phyloP scores from a whole-genome alignment of 2,113 vertebrate species.

The Macaca nemestrina region DNA sequence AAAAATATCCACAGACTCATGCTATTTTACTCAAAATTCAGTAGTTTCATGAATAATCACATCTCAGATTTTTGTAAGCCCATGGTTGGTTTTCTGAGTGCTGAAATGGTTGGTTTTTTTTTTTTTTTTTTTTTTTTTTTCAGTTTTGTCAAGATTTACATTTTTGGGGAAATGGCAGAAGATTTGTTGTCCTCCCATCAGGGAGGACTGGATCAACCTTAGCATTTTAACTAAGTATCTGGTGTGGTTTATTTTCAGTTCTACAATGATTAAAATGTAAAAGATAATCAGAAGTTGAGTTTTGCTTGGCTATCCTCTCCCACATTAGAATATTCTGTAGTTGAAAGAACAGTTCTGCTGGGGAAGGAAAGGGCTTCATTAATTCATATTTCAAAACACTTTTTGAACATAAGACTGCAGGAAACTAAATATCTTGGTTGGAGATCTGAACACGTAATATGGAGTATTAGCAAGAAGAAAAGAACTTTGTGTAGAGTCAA shows the following conservation, averaged over 20 bases:
- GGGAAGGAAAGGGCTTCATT: neutral
- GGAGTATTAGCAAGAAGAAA: neutral
- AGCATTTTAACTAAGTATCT: neutral
- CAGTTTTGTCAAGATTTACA: neutral
- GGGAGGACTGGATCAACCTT: neutral
- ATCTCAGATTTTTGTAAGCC: neutral
- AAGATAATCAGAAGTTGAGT: slow-evolving; percentile 10
- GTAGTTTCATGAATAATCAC: neutral
- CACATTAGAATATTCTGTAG: neutral
- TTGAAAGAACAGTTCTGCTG: neutral
- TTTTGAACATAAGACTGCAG: neutral
- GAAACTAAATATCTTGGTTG: neutral
- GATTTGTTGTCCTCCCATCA: neutral
- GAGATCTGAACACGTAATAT: neutral
- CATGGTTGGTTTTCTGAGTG: neutral
- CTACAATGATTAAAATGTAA: neutral
- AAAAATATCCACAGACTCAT: neutral
- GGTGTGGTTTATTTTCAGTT: neutral
- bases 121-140: too few relatives aligned
- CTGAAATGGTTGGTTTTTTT: neutral
- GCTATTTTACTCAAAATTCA: neutral
- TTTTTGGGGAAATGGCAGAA: neutral
- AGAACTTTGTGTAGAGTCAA: neutral
- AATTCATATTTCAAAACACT: slow-evolving; percentile 37
- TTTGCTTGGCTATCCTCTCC: neutral